Percentiles rank a stretch among this genome's conserved stretches.
Evolutionary conservation across 1,140 invertebrate species (phyloP).

Genomic region (Pogonus chalceus): DNA sequence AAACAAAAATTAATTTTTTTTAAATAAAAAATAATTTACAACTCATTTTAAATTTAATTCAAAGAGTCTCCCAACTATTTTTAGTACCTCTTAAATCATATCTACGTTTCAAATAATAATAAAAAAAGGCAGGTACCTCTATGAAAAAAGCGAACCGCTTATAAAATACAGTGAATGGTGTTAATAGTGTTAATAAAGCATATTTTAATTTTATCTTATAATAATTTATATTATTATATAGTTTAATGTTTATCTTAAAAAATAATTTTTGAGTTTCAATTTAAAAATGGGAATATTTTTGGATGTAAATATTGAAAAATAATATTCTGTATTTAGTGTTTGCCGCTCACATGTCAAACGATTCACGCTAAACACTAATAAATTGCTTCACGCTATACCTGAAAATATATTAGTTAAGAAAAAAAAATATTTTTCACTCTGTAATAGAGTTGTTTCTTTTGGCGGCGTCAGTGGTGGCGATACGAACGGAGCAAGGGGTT

Average conservation of each 20-base stretch:
- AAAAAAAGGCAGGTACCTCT: no score
- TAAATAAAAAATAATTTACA: not conserved
- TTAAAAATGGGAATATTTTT: no score
- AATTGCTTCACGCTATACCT: slow-evolving; percentile 7
- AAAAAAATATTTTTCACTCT: slow-evolving; percentile 6
- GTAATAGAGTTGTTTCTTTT: slow-evolving; percentile 7
- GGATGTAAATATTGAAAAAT: no score
- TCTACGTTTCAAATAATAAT: not conserved
- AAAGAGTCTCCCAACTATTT: not conserved
- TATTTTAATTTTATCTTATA: no score
- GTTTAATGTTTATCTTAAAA: no score
- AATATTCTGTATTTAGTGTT: not conserved
- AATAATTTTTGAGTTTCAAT: no score
- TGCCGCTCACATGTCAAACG: not conserved
- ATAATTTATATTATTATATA: no score
- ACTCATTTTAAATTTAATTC: not conserved
- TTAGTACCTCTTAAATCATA: not conserved
- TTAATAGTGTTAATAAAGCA: no score
- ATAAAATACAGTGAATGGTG: no score
- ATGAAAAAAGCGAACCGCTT: no score
- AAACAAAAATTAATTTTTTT: not conserved
- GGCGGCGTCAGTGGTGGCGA: not conserved
- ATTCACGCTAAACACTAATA: not conserved
- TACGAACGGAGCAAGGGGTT: slow-evolving; percentile 3
- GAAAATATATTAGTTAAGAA: slow-evolving; percentile 6